phyloP scores from a whole-genome alignment of 2,113 vertebrate species.

The Asarcornis scutulata region DNA sequence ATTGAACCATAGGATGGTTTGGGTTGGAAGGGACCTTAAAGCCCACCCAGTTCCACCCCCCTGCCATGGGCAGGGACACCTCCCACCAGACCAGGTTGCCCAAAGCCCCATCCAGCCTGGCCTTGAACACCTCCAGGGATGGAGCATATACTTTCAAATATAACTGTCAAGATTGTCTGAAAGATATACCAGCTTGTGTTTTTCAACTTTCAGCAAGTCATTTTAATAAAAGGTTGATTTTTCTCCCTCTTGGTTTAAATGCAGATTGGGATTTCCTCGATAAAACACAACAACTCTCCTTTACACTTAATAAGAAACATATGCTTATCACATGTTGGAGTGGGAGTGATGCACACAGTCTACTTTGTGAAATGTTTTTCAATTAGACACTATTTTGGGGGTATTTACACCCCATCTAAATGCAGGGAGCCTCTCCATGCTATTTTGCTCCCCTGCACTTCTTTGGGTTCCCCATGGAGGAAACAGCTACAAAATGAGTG shows the following conservation, averaged over 20 bases:
- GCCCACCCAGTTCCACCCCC: no score
- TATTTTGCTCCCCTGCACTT: background rate
- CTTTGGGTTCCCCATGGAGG: background rate
- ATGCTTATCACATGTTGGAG: background rate
- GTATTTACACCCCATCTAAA: background rate
- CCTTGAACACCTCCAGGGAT: no score
- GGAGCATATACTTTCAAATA: background rate
- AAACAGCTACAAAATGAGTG: background rate
- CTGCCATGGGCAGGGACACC: no score
- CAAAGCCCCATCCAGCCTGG: no score
- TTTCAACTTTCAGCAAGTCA: background rate
- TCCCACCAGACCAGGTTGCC: no score
- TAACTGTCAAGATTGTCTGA: background rate
- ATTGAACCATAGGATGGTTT: no score
- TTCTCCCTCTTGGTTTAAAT: background rate
- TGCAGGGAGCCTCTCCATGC: background rate
- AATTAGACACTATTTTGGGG: background rate
- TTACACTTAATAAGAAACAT: background rate
- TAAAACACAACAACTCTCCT: background rate
- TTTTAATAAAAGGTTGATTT: background rate
- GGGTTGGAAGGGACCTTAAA: no score
- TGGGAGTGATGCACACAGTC: background rate
- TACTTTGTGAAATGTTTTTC: background rate
- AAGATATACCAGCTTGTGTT: background rate
- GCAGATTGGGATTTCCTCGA: background rate